These are phyloP conservation scores for Ischnus inquisitorius DNA, from an alignment of 2,888 invertebrate species.

Conservation along the genomic window DNA sequence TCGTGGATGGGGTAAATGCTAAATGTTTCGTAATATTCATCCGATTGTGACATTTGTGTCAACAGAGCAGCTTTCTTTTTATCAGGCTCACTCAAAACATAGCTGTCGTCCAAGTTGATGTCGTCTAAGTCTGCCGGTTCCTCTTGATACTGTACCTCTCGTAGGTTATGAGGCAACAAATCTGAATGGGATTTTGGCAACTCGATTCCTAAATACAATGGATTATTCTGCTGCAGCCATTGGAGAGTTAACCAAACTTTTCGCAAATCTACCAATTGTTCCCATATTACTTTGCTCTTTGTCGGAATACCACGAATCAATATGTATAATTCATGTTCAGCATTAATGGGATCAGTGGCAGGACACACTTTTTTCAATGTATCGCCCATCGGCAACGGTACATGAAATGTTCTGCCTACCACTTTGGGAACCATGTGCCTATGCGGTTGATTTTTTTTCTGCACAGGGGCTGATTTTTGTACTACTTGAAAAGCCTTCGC, in stretches of 20 bases:
- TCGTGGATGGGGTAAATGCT: constrained; percentile 36
- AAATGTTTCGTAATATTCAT: no score
- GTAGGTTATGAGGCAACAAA: constrained; percentile 17
- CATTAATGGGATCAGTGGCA: constrained; percentile 74
- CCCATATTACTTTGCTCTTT: constrained; percentile 75
- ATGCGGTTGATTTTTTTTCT: constrained; percentile 76
- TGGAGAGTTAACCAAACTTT: constrained; percentile 75
- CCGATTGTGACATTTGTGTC: constrained; percentile 57
- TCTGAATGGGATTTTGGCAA: constrained; percentile 67
- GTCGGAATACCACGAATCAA: constrained; percentile 77
- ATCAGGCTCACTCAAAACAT: no score
- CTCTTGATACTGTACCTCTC: constrained; percentile 13
- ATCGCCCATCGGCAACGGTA: constrained; percentile 79
- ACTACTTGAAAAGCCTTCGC: constrained; percentile 82
- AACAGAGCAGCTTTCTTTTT: constrained; percentile 13
- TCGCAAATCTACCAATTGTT: constrained; percentile 76
- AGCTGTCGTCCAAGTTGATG: constrained; percentile 1
- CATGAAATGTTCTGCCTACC: constrained; percentile 71
- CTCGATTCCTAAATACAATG: constrained; percentile 73
- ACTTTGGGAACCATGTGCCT: constrained; percentile 72
- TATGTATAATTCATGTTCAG: constrained; percentile 77
- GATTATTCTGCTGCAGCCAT: constrained; percentile 77
- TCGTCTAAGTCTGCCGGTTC: no score
- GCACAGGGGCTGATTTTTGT: constrained; percentile 78
- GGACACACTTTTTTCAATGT: constrained; percentile 78